Conservation (phyloP, 2,888 invertebrate genomes). For the Ischnura elegans region DNA sequence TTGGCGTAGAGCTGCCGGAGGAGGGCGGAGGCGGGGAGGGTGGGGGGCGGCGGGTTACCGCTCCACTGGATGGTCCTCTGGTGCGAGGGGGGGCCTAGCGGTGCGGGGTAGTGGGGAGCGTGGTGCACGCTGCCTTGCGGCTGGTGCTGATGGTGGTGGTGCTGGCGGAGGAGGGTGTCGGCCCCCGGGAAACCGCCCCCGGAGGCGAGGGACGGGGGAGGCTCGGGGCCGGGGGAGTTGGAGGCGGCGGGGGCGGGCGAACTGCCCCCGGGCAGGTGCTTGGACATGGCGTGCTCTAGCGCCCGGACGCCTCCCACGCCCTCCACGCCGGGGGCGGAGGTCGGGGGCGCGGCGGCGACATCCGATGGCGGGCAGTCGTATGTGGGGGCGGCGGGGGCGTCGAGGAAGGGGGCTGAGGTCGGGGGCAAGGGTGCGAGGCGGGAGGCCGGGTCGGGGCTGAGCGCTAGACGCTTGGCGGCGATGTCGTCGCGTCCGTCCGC, state of each 20-base stretch:
- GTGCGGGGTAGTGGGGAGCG: slow-evolving; percentile 68
- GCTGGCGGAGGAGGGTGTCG: not conserved
- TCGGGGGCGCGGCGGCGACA: slow-evolving; percentile 41
- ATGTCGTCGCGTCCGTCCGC: slow-evolving; percentile 78
- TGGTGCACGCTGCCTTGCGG: not conserved
- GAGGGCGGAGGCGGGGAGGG: slow-evolving; percentile 93
- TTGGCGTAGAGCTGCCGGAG: slow-evolving; percentile 94
- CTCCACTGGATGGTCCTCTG: slow-evolving; percentile 84
- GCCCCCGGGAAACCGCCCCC: not conserved
- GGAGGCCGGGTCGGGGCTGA: slow-evolving; percentile 83
- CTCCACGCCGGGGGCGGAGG: slow-evolving; percentile 75
- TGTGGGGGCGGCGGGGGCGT: slow-evolving; percentile 76
- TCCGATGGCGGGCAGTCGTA: slow-evolving; percentile 77
- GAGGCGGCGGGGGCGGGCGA: slow-evolving; percentile 81
- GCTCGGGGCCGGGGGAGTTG: slow-evolving; percentile 73
- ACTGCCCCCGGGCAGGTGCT: slow-evolving; percentile 84
- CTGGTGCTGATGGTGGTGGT: slow-evolving; percentile 21
- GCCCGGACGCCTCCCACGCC: slow-evolving; percentile 79
- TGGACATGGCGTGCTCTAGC: slow-evolving; percentile 97
- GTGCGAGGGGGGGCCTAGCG: slow-evolving; percentile 81
- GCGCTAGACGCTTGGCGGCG: slow-evolving; percentile 77
- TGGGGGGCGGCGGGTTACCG: slow-evolving; percentile 25
- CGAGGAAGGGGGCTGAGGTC: slow-evolving; percentile 72
- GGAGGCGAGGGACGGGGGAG: slow-evolving; percentile 43
- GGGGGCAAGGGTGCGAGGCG: slow-evolving; percentile 80